A percentile compares a stretch with the other conserved stretches of the same genome.
Conservation (phyloP, 2,797 vertebrate genomes). For the Hylomyscus alleni region DNA sequence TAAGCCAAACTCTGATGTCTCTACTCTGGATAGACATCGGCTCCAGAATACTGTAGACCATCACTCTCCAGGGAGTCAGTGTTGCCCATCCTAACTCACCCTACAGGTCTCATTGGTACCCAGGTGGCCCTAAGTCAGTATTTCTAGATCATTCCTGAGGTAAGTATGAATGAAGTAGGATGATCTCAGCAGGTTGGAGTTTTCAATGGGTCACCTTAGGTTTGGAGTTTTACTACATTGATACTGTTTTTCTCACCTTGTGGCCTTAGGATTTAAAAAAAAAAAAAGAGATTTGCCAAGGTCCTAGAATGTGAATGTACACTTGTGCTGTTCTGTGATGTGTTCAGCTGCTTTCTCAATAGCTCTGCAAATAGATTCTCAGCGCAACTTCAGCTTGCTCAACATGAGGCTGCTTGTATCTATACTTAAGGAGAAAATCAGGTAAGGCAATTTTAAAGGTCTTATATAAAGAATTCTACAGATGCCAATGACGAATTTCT, state of each 20-base stretch:
- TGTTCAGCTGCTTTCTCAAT: background rate
- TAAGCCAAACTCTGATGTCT: background rate
- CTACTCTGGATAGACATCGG: background rate
- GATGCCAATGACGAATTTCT: background rate
- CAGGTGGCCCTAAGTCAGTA: background rate
- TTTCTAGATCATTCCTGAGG: constrained; percentile 33
- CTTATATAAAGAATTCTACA: background rate
- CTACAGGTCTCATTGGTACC: background rate
- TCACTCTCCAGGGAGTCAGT: background rate
- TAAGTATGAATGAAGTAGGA: constrained; percentile 27
- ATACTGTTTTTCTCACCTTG: background rate
- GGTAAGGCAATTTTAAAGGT: background rate
- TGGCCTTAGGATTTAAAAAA: background rate
- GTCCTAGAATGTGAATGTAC: background rate
- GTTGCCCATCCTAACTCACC: background rate
- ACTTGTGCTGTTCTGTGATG: background rate
- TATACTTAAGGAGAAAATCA: background rate
- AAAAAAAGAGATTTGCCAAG: background rate
- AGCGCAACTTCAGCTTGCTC: background rate
- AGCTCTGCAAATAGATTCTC: background rate
- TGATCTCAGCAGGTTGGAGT: background rate
- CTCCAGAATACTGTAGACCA: background rate
- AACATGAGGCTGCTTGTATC: background rate
- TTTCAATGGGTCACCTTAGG: background rate
- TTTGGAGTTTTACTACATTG: constrained; percentile 47